Conservation (phyloP, 37 sponge, comb jelly and placozoan species). For the Aphrocallistes beatrix region DNA sequence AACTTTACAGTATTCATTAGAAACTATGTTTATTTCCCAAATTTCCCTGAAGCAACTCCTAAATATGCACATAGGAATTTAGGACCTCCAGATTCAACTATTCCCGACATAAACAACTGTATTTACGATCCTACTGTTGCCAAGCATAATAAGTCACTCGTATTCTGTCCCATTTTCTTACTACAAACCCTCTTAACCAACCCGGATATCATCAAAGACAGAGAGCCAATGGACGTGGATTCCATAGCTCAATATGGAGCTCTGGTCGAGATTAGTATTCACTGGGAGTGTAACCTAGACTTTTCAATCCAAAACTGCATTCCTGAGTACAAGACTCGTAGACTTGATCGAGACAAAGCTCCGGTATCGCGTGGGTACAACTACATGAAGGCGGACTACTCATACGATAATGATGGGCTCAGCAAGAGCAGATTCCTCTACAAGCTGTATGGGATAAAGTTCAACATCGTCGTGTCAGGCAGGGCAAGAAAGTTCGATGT, state of each 20-base stretch:
- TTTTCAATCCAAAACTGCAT: slow-evolving; percentile 6
- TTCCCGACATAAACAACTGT: not conserved
- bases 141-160: not conserved
- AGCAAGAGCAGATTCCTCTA: not conserved
- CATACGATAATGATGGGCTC: not conserved
- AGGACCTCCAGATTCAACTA: not conserved
- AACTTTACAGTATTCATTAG: not conserved
- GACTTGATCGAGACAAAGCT: not conserved
- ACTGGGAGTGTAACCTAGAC: slow-evolving; percentile 13
- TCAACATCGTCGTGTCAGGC: not conserved
- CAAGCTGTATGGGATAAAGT: not conserved
- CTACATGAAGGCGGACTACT: not conserved
- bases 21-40: not conserved
- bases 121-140: not conserved
- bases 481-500: slow-evolving; percentile 26
- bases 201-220: not conserved
- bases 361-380: not conserved
- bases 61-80: not conserved
- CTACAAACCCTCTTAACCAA: not conserved
- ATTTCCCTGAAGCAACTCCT: slow-evolving; percentile 3
- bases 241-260: not conserved
- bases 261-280: not conserved
- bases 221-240: not conserved
- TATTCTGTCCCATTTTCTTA: not conserved
- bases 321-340: not conserved